A percentile compares a stretch with the other conserved stretches of the same genome.
Evolutionary conservation across 2,888 invertebrate genomes (phyloP).

Genomic region (Patella caerulea): DNA sequence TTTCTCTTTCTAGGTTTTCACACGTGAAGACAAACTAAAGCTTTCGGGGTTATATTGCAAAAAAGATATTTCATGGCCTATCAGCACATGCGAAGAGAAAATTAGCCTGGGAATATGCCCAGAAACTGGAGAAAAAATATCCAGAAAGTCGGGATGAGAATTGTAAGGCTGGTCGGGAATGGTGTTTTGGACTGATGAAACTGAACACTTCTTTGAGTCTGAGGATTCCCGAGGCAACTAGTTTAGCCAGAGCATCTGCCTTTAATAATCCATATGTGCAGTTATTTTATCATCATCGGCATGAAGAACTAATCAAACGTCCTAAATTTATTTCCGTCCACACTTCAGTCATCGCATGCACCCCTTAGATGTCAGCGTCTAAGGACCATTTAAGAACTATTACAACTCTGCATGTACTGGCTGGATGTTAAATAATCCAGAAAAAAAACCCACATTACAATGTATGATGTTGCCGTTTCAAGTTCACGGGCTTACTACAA

Average conservation of each 20-base stretch:
- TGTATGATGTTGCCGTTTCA: constrained; percentile 20
- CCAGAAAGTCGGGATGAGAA: not conserved
- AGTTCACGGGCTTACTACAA: constrained; percentile 13
- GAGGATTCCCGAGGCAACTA: constrained; percentile 5
- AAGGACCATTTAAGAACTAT: constrained; percentile 30
- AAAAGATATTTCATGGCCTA: not conserved
- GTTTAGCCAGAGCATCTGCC: not conserved
- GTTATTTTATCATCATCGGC: not conserved
- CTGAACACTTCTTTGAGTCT: not conserved
- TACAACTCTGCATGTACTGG: constrained; percentile 2
- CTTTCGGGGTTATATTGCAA: not conserved
- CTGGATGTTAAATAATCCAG: constrained; percentile 15
- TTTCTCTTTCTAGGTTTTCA: not conserved
- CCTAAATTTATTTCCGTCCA: not conserved
- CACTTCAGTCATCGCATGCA: constrained; percentile 28
- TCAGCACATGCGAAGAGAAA: not conserved
- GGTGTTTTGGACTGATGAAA: not conserved
- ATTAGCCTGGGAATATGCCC: not conserved
- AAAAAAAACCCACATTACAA: constrained; percentile 21
- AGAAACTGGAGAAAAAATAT: not conserved
- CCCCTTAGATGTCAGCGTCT: constrained; percentile 30
- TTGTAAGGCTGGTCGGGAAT: not conserved
- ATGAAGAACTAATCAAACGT: not conserved
- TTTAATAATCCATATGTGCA: not conserved
- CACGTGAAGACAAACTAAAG: not conserved